Evolutionary conservation across 2,888 invertebrate genomes (phyloP).

Genomic region (Eupsilia transversa): DNA sequence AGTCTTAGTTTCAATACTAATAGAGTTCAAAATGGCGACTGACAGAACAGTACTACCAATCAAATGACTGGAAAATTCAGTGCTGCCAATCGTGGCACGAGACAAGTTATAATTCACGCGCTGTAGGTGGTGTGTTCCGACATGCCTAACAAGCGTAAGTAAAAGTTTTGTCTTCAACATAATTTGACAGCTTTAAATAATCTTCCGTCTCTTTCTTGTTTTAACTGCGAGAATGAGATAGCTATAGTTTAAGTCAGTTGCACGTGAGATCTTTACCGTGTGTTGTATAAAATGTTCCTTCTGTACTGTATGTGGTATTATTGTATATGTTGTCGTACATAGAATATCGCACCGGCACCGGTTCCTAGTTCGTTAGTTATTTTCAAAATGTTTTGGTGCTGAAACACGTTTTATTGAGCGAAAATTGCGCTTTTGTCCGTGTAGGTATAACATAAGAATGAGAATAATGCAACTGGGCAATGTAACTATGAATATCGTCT

Average conservation of each 20-base stretch:
- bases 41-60: too few species aligned
- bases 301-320: conserved; percentile 16
- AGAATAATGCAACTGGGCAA: background rate
- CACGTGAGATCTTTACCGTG: background rate
- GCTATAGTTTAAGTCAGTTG: background rate
- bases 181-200: conserved; percentile 1
- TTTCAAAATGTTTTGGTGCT: conserved; percentile 79
- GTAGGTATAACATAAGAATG: conserved; percentile 39
- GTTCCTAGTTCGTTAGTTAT: conserved; percentile 79
- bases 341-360: conserved; percentile 70
- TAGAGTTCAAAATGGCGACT: too few species aligned
- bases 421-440: conserved; percentile 56
- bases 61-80: too few species aligned
- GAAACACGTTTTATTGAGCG: conserved; percentile 73
- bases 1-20: too few species aligned
- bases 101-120: too few species aligned
- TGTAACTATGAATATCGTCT: background rate
- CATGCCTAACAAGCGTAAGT: background rate
- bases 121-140: too few species aligned
- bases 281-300: background rate
- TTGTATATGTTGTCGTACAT: conserved; percentile 53
- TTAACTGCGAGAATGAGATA: background rate
- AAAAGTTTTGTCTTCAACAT: background rate
- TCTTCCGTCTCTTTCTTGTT: background rate
- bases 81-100: too few species aligned